A percentile compares a stretch with the other conserved stretches of the same genome.
Evolutionary conservation across 1,140 invertebrate species (phyloP).

Genomic region (Venturia canescens): DNA sequence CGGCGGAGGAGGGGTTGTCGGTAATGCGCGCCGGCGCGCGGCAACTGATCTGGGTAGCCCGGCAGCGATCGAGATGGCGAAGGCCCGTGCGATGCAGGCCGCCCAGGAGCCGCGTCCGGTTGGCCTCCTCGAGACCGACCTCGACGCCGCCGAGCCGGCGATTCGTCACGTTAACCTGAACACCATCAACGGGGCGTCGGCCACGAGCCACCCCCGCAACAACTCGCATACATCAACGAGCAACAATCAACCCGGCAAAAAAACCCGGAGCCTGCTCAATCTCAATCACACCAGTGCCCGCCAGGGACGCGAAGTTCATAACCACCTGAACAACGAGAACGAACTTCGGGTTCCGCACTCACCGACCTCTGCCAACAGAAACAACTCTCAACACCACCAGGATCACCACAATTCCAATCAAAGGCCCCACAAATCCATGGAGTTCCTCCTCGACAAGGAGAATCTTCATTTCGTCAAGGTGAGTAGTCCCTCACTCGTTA

Average conservation of each 20-base stretch:
- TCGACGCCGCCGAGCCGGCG: constrained; percentile 80
- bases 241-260: constrained; percentile 78
- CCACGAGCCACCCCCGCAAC: constrained; percentile 68
- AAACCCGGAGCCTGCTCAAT: constrained; percentile 88
- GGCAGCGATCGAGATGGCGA: constrained; percentile 75
- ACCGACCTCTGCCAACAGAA: constrained; percentile 67
- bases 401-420: constrained; percentile 62
- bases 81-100: constrained; percentile 74
- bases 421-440: constrained; percentile 92
- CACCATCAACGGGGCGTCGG: constrained; percentile 50
- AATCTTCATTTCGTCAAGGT: constrained; percentile 88
- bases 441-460: constrained; percentile 94
- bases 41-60: constrained; percentile 74
- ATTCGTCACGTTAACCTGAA: constrained; percentile 42
- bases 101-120: constrained; percentile 69
- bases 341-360: constrained; percentile 72
- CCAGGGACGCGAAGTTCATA: constrained; percentile 63
- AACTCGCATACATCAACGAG: constrained; percentile 69
- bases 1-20: constrained; percentile 60
- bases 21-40: constrained; percentile 74
- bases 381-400: constrained; percentile 45
- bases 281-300: constrained; percentile 80
- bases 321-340: constrained; percentile 67
- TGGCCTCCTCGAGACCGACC: constrained; percentile 91
- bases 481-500: constrained; percentile 58